A percentile compares a stretch with the other conserved stretches of the same genome.
Conservation (phyloP, 2,797 vertebrate species). For the Notolabrus celidotus region DNA sequence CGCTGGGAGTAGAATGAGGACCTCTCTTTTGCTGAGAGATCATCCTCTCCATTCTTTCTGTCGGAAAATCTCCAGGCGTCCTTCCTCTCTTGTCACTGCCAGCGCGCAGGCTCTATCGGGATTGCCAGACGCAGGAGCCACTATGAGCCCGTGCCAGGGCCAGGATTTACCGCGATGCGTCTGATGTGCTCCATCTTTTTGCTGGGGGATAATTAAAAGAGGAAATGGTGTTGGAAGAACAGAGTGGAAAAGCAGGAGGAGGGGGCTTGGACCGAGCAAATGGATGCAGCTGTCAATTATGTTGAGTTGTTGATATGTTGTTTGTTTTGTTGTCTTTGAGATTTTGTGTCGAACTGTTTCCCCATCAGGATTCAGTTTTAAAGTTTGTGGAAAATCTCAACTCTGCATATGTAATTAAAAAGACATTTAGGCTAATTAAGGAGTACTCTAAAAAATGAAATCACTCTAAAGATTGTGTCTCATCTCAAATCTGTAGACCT, state of each 20-base stretch:
- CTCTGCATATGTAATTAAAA: slow-evolving; percentile 64
- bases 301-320: slow-evolving; percentile 81
- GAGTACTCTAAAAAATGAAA: slow-evolving; percentile 50
- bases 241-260: slow-evolving; percentile 74
- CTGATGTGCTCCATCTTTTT: slow-evolving; percentile 87
- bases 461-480: slow-evolving; percentile 32
- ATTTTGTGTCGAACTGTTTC: slow-evolving; percentile 68
- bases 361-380: slow-evolving; percentile 69
- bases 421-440: slow-evolving; percentile 65
- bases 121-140: slow-evolving; percentile 84
- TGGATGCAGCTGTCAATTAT: slow-evolving; percentile 86
- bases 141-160: slow-evolving; percentile 87
- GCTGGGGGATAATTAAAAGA: slow-evolving; percentile 88
- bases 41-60: slow-evolving; percentile 84
- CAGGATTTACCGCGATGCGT: slow-evolving; percentile 85
- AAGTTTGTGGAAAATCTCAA: slow-evolving; percentile 73
- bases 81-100: slow-evolving; percentile 83
- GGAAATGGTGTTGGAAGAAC: slow-evolving; percentile 86
- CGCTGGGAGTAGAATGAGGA: slow-evolving; percentile 76
- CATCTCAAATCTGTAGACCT: slow-evolving; percentile 23
- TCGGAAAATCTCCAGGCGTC: slow-evolving; percentile 82
- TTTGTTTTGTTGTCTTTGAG: slow-evolving; percentile 66
- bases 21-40: slow-evolving; percentile 83
- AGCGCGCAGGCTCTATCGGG: slow-evolving; percentile 85
- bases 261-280: slow-evolving; percentile 76